phyloP scores from a whole-genome alignment of 2,888 invertebrate species.

The Drosophila anomelani region DNA sequence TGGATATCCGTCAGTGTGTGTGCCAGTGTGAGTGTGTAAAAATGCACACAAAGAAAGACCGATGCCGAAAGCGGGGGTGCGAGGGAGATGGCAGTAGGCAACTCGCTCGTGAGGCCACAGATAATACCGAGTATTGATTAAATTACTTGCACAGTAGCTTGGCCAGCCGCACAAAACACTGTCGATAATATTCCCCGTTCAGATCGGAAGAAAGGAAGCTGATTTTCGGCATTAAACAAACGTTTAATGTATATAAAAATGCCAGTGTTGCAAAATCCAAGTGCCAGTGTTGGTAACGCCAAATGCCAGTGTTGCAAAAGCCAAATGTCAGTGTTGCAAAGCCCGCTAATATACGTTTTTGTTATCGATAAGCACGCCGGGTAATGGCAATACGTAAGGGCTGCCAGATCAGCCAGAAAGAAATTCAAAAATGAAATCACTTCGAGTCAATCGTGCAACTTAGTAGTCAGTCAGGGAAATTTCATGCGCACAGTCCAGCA shows the following conservation, averaged over 20 bases:
- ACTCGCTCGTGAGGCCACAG: slow-evolving; percentile 5
- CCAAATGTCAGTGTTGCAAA: too few relatives aligned
- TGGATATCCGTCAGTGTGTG: slow-evolving; percentile 7
- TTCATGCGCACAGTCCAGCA: slow-evolving; percentile 40
- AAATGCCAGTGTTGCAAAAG: too few relatives aligned
- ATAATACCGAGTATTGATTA: neutral
- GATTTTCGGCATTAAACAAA: too few relatives aligned
- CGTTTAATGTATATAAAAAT: too few relatives aligned
- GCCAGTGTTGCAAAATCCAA: too few relatives aligned
- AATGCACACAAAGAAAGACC: slow-evolving; percentile 33
- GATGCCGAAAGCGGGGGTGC: slow-evolving; percentile 38
- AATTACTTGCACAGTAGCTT: slow-evolving; percentile 18
- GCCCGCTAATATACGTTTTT: too few relatives aligned
- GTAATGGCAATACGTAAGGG: too few relatives aligned
- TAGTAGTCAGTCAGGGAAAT: slow-evolving; percentile 53
- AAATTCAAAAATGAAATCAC: slow-evolving; percentile 2
- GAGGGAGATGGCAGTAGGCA: slow-evolving; percentile 26
- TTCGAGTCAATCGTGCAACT: slow-evolving; percentile 33
- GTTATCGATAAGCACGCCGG: neutral
- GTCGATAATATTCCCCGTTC: too few relatives aligned
- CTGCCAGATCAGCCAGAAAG: slow-evolving; percentile 6
- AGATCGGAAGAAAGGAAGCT: too few relatives aligned
- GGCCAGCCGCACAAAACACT: neutral
- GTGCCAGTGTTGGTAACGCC: too few relatives aligned
- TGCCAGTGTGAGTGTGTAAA: slow-evolving; percentile 21